Conservation (phyloP, 2,113 vertebrate genomes). For the Pteronura brasiliensis region DNA sequence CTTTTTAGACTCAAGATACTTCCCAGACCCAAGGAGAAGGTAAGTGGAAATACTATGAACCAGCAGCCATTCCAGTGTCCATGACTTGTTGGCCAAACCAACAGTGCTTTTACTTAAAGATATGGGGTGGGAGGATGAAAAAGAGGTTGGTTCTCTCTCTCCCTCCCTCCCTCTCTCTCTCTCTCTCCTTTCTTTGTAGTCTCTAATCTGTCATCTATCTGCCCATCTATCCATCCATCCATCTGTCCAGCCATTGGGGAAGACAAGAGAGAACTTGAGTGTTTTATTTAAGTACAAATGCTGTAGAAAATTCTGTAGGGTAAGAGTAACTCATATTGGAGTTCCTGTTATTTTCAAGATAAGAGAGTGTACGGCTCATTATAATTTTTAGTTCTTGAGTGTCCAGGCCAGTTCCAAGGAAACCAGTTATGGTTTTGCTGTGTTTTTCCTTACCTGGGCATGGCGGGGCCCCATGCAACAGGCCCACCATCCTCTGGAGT, state of each 20-base stretch:
- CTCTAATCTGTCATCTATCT: neutral
- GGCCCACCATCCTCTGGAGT: neutral
- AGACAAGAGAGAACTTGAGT: neutral
- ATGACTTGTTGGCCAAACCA: neutral
- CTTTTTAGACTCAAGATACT: neutral
- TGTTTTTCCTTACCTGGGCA: neutral
- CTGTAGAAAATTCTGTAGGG: neutral
- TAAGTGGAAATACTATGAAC: neutral
- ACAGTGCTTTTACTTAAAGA: neutral
- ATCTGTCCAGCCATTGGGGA: neutral
- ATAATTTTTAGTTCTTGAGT: neutral
- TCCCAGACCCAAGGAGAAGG: neutral
- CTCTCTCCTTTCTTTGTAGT: neutral
- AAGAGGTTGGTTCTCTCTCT: neutral
- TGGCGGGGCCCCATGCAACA: neutral
- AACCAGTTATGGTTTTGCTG: neutral
- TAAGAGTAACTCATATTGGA: neutral
- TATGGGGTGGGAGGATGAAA: neutral
- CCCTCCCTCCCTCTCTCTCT: too few species aligned
- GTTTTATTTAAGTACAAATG: neutral
- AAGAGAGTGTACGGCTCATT: neutral
- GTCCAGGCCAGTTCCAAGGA: neutral
- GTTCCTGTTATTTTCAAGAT: neutral
- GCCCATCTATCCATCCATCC: neutral
- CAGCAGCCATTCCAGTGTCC: neutral